phyloP scores from a whole-genome alignment of 2,797 vertebrate species.

The Botia almorhae region DNA sequence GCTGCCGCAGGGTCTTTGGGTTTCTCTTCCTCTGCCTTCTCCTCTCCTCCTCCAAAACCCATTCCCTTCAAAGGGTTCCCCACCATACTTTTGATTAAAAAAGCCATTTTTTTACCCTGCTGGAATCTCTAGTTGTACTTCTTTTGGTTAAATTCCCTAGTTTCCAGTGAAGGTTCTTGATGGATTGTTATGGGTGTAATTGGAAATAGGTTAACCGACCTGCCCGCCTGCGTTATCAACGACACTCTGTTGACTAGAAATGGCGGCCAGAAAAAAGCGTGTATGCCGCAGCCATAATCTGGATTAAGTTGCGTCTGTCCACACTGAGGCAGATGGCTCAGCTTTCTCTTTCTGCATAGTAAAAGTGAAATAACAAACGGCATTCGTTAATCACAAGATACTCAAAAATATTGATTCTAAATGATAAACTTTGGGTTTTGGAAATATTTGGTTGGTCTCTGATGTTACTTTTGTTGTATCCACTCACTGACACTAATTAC shows the following conservation, averaged over 20 bases:
- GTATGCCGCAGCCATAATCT: conserved; percentile 87
- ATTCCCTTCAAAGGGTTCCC: conserved; percentile 93
- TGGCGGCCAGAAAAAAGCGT: conserved; percentile 76
- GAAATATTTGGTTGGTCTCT: conserved; percentile 41
- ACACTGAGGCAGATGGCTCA: conserved; percentile 91
- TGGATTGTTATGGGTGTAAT: conserved; percentile 67
- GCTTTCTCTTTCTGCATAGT: conserved; percentile 30
- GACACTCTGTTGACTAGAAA: conserved; percentile 79
- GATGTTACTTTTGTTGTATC: conserved; percentile 58
- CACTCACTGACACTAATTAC: conserved; percentile 72
- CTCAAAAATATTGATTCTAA: not conserved
- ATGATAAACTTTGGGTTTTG: conserved; percentile 45
- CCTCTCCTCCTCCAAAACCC: conserved; percentile 89
- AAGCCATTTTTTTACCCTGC: conserved; percentile 81
- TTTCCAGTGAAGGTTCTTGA: conserved; percentile 56
- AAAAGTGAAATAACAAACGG: conserved; percentile 1
- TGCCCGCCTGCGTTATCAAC: conserved; percentile 80
- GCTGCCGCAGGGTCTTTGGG: conserved; percentile 89
- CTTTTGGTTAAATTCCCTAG: conserved; percentile 15
- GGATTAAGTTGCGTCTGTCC: conserved; percentile 88
- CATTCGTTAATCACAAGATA: conserved; percentile 4
- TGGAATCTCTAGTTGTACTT: conserved; percentile 50
- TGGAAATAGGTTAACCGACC: conserved; percentile 74
- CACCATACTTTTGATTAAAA: conserved; percentile 94
- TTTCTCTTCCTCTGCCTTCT: conserved; percentile 87